Base-by-base conservation (phyloP, 2,797 vertebrate genomes). In the Tokudaia tokunoshimensis region DNA sequence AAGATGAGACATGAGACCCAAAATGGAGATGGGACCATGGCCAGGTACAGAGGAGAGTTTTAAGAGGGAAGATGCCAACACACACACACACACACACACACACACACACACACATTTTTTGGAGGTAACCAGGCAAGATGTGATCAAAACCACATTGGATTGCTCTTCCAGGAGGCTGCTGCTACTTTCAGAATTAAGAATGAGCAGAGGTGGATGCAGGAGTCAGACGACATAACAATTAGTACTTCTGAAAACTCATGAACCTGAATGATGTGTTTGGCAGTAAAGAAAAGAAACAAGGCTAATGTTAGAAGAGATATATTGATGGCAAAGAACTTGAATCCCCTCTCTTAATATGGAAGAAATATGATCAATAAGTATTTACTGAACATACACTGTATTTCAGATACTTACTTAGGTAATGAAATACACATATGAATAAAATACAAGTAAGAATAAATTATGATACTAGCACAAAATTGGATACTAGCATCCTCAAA, bases 391-490 rank as follows among this genome's bases (percentile, higher is more conserved):
- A 44, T 12, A 61, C 82, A 34, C 11, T 47, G 12, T 65, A 75
- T 80, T 94, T 94, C 41, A 78, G 84, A 63, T 75, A 50, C 50
- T 85, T 85, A 12, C 91, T 91, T 92, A 82, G 34, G 13, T 85
- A 41, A 82, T 91, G 19, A 50, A 93, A 96, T 87, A 78, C 84
- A 95, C 87, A 37, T 41, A 82, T 92, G n/a, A 91, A 61, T 95
- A 96, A 79, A 95, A 91, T 17, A 85, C 24, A 95, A 91, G 29
- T 4, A 90, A 91, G 29, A 79, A 74, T 81, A 80, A 96, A 95
- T 95, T 78, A 84, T 87, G 29, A 44, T 26, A 78, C 4, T 74
- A 34, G 24, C 31, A 96, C 92, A 94, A 95, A 96, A 91, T 50
- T 72, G 57, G 89, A 94, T 92, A 70, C 22, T 70, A 89, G 59